These are phyloP conservation scores for Nesogale talazaci DNA, from an alignment of 2,113 vertebrate species.

Conservation along the genomic window DNA sequence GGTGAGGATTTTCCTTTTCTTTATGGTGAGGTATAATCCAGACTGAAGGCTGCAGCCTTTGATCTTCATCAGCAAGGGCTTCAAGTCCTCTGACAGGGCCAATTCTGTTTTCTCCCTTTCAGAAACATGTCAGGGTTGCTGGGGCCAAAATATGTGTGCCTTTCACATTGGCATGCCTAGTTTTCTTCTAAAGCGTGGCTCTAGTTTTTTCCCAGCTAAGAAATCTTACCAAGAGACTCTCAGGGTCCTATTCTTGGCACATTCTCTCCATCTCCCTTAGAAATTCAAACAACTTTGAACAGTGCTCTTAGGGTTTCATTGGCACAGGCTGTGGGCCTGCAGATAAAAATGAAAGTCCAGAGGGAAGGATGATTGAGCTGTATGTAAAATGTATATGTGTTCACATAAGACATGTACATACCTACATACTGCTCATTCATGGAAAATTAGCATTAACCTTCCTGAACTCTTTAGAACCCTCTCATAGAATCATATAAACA, in stretches of 20 bases:
- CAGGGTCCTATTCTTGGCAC: slow-evolving; percentile 23
- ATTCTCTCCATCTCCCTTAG: slow-evolving; percentile 6
- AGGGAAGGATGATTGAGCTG: not conserved
- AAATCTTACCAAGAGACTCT: slow-evolving; percentile 37
- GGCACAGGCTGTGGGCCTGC: not conserved
- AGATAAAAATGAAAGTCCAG: slow-evolving; percentile 34
- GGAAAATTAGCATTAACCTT: too few species aligned
- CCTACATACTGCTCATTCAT: not conserved
- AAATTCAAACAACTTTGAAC: slow-evolving; percentile 42
- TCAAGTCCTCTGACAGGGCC: not conserved
- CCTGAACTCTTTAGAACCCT: too few species aligned
- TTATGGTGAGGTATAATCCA: too few species aligned
- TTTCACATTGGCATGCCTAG: not conserved
- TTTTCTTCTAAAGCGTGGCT: slow-evolving; percentile 43
- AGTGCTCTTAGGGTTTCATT: slow-evolving; percentile 24
- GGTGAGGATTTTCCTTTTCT: too few species aligned
- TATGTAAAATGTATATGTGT: not conserved
- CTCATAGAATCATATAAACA: not conserved
- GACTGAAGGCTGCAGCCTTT: too few species aligned
- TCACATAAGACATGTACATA: not conserved
- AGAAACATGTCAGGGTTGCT: slow-evolving; percentile 39
- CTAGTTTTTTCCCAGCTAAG: slow-evolving; percentile 16
- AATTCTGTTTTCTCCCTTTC: slow-evolving; percentile 51
- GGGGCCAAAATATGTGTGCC: slow-evolving; percentile 32
- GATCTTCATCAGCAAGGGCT: too few species aligned